phyloP scores from a whole-genome alignment of 2,888 invertebrate genomes.

The Zonitis immaculata region DNA sequence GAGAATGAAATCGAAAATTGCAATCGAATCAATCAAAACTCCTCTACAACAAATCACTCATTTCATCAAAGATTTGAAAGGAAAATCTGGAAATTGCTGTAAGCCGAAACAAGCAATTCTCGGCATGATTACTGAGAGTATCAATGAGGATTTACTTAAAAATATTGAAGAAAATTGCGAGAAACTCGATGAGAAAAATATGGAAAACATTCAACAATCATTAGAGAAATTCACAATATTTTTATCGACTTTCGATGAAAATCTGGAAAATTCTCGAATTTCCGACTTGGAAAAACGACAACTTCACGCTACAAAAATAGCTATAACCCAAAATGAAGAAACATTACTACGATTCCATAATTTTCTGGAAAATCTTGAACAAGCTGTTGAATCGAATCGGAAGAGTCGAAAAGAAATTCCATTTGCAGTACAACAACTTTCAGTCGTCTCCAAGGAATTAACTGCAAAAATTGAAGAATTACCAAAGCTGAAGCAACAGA shows the following conservation, averaged over 20 bases:
- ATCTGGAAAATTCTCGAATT: conserved; percentile 2
- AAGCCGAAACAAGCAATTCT: conserved; percentile 3
- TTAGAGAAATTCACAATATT: conserved; percentile 15
- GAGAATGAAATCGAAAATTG: not conserved
- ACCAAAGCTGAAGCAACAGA: not conserved
- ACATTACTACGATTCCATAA: too few relatives aligned
- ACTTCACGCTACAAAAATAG: conserved; percentile 2
- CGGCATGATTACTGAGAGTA: not conserved
- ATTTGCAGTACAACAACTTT: not conserved
- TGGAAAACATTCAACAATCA: conserved; percentile 18
- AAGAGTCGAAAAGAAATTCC: not conserved
- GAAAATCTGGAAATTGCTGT: not conserved
- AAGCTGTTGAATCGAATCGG: conserved; percentile 18
- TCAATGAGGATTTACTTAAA: conserved; percentile 1
- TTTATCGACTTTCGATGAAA: conserved; percentile 4
- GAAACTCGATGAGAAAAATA: conserved; percentile 2
- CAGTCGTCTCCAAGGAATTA: not conserved
- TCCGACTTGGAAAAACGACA: conserved; percentile 11
- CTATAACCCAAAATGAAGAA: too few relatives aligned
- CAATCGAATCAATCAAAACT: not conserved
- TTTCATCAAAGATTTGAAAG: not conserved
- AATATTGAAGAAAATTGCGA: conserved; percentile 1
- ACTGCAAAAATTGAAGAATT: conserved; percentile 3
- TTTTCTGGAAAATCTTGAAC: conserved; percentile 25
- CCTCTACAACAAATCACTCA: not conserved